Evolutionary conservation across 2,888 invertebrate species (phyloP).

Genomic region (Dastarcus helophoroides): DNA sequence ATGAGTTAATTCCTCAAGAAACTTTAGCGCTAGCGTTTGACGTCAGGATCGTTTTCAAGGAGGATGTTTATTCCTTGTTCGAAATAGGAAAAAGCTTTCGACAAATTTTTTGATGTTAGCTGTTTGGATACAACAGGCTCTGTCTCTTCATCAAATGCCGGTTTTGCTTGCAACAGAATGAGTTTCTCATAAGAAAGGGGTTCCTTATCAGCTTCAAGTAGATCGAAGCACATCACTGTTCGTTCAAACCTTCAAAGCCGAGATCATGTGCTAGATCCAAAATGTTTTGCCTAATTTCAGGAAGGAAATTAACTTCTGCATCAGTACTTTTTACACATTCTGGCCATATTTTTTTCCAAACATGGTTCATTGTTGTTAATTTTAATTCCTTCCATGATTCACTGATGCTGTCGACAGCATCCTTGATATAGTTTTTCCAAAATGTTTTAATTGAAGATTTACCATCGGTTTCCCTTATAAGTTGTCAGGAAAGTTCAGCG

Average conservation of each 20-base stretch:
- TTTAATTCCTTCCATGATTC: constrained; percentile 20
- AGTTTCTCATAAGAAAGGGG: constrained; percentile 17
- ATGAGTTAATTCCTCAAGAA: constrained; percentile 16
- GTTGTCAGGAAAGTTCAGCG: constrained; percentile 14
- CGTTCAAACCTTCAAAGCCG: constrained; percentile 17
- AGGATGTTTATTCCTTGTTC: constrained; percentile 15
- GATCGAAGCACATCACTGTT: constrained; percentile 18
- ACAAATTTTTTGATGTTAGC: constrained; percentile 16
- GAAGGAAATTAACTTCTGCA: constrained; percentile 14
- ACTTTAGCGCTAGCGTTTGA: constrained; percentile 15
- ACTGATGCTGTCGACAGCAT: constrained; percentile 18
- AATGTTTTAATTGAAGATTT: constrained; percentile 15
- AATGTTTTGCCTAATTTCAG: constrained; percentile 15
- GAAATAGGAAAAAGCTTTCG: constrained; percentile 15
- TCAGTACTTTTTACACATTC: constrained; percentile 17
- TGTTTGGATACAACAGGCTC: constrained; percentile 13
- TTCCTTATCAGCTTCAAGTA: constrained; percentile 15
- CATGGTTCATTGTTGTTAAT: constrained; percentile 18
- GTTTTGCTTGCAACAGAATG: constrained; percentile 17
- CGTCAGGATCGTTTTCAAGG: constrained; percentile 16
- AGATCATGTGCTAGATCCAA: constrained; percentile 13
- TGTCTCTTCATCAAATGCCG: constrained; percentile 16
- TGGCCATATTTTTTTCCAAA: no score
- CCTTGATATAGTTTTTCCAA: constrained; percentile 17
- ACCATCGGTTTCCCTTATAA: constrained; percentile 12